Conservation (phyloP, 1,140 invertebrate genomes). For the Oryctes rhinoceros region DNA sequence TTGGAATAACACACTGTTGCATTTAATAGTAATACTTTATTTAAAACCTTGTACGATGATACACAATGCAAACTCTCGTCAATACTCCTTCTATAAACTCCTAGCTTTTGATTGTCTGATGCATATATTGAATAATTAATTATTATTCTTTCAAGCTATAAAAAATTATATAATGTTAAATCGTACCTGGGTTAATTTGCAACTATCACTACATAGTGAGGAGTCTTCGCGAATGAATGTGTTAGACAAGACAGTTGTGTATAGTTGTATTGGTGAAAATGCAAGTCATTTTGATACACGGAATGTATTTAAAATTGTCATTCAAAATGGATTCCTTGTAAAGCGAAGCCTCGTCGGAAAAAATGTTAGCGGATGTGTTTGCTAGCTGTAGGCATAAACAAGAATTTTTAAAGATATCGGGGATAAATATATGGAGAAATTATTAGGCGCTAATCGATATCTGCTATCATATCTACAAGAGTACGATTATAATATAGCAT, state of each 20-base stretch:
- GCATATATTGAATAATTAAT: not conserved
- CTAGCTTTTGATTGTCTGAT: not conserved
- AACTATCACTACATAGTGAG: conserved; percentile 5
- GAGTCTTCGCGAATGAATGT: not conserved
- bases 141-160: not conserved
- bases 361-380: too few relatives aligned
- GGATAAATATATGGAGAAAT: not conserved
- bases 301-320: not conserved
- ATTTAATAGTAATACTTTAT: too few relatives aligned
- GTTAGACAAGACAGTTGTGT: not conserved
- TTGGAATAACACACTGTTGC: too few relatives aligned
- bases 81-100: too few relatives aligned
- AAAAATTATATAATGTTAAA: not conserved
- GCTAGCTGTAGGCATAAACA: not conserved
- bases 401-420: not conserved
- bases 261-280: not conserved
- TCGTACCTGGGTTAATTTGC: not conserved
- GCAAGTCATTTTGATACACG: not conserved
- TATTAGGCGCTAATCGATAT: not conserved
- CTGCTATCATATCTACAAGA: not conserved
- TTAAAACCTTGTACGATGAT: too few relatives aligned
- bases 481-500: not conserved
- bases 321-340: conserved; percentile 3
- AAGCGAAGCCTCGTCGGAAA: not conserved
- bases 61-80: too few relatives aligned